phyloP scores from a whole-genome alignment of 2,113 vertebrate genomes.

The Macrotis lagotis region DNA sequence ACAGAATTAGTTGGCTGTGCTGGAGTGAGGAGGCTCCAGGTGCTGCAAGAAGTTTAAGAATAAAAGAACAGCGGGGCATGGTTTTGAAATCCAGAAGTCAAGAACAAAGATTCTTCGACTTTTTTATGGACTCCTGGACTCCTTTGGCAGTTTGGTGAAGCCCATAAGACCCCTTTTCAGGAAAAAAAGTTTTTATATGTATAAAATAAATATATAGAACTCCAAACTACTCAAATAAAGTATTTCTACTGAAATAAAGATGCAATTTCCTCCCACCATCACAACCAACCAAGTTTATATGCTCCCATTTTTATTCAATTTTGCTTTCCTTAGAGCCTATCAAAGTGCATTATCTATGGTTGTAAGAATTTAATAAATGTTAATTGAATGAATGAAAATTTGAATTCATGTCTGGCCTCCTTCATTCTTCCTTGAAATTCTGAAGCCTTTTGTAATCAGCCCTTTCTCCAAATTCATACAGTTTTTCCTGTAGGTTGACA shows the following conservation, averaged over 20 bases:
- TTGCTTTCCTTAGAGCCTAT: neutral
- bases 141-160: neutral
- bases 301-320: neutral
- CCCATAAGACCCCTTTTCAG: neutral
- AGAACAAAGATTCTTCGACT: neutral
- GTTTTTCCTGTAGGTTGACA: neutral
- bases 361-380: neutral
- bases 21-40: neutral
- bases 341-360: neutral
- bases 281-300: neutral
- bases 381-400: neutral
- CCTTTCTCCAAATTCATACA: neutral
- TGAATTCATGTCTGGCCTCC: neutral
- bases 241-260: neutral
- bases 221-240: neutral
- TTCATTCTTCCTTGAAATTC: neutral
- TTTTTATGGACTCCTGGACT: neutral
- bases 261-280: neutral
- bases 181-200: neutral
- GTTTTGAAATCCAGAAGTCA: neutral
- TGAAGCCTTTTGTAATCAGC: neutral
- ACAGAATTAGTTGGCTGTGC: neutral
- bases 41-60: neutral
- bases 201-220: neutral
- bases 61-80: neutral